phyloP scores from a whole-genome alignment of 2,113 vertebrate species.

The Dryoscopus gambensis region DNA sequence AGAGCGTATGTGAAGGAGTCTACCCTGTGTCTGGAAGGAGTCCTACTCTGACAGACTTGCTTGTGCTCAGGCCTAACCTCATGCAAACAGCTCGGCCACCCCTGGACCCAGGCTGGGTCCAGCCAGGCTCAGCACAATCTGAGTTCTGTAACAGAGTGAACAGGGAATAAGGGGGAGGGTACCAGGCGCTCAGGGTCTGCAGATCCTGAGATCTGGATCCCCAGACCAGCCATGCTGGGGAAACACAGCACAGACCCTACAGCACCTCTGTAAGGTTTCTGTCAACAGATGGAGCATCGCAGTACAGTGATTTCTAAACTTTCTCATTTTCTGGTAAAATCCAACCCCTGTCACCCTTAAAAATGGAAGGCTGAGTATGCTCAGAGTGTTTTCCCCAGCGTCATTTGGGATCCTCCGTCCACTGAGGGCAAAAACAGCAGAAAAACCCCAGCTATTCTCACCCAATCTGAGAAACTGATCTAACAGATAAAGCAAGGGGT shows the following conservation, averaged over 20 bases:
- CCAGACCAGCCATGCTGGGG: accelerated
- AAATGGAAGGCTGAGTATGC: neutral
- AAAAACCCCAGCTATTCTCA: neutral
- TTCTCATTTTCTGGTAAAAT: neutral
- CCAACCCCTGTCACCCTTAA: neutral
- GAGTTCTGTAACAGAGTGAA: neutral
- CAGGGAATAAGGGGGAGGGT: neutral
- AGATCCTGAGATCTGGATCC: neutral
- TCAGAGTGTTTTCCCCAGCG: neutral
- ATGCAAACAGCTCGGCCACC: accelerated
- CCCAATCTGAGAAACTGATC: neutral
- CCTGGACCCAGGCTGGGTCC: neutral
- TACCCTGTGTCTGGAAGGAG: neutral
- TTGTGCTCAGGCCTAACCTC: neutral
- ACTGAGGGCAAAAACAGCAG: neutral
- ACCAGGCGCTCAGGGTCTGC: neutral
- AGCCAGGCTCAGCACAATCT: neutral
- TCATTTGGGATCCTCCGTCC: neutral
- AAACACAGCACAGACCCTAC: neutral
- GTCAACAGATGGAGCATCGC: neutral
- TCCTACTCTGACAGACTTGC: neutral
- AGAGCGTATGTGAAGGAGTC: accelerated
- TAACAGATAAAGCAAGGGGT: neutral
- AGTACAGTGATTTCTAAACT: accelerated
- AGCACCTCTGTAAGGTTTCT: neutral